Evolutionary conservation across 2,113 vertebrate genomes (phyloP).

Genomic region (Mastomys coucha): DNA sequence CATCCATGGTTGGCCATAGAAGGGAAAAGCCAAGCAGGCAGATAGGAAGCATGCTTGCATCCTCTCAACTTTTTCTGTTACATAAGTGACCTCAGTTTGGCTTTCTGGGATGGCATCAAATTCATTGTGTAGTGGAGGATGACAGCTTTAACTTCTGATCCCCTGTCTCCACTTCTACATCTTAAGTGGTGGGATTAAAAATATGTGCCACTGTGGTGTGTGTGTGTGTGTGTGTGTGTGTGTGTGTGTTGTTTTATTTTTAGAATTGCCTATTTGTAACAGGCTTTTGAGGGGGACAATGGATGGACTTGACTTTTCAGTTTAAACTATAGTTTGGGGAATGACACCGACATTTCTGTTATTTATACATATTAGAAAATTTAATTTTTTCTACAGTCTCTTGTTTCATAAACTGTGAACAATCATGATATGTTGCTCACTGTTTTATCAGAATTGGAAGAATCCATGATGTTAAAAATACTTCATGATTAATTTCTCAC

Average conservation of each 20-base stretch:
- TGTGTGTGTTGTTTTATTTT: neutral
- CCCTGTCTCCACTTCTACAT: neutral
- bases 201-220: neutral
- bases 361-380: neutral
- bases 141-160: neutral
- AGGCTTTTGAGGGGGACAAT: neutral
- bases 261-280: neutral
- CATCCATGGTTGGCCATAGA: neutral
- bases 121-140: neutral
- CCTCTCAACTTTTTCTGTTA: slow-evolving; percentile 23
- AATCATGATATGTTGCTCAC: slow-evolving; percentile 1
- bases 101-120: neutral
- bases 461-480: neutral
- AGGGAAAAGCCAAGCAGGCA: neutral
- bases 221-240: neutral
- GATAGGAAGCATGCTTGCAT: neutral
- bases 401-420: neutral
- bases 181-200: neutral
- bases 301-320: neutral
- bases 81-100: neutral
- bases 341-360: neutral
- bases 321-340: neutral
- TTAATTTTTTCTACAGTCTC: neutral
- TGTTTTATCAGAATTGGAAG: neutral
- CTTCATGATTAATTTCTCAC: slow-evolving; percentile 1